Conservation (phyloP, 1,140 invertebrate species). For the Calosoma granatense region DNA sequence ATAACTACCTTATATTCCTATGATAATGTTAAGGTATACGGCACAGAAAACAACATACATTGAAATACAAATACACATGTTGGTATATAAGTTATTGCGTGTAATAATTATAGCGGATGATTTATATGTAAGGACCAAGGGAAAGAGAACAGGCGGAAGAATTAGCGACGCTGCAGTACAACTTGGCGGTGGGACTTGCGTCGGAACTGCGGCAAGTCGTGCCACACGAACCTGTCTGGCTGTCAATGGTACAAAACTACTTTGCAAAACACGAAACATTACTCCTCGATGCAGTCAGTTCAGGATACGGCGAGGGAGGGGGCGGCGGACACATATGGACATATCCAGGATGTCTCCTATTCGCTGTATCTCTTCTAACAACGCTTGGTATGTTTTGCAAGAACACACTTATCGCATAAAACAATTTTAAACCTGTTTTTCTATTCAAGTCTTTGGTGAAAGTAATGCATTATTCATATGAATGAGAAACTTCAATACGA, state of each 20-base stretch:
- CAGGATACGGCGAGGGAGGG: slow-evolving; percentile 44
- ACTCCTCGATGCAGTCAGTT: slow-evolving; percentile 40
- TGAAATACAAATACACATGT: too few species aligned
- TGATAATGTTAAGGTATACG: too few species aligned
- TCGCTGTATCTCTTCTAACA: slow-evolving; percentile 47
- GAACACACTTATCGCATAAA: neutral
- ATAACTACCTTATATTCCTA: too few species aligned
- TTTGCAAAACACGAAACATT: slow-evolving; percentile 41
- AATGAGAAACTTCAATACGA: too few species aligned
- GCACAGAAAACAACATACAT: too few species aligned
- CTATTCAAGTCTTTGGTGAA: slow-evolving; percentile 6
- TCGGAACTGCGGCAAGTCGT: slow-evolving; percentile 40
- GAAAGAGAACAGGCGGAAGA: slow-evolving; percentile 40
- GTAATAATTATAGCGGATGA: too few species aligned
- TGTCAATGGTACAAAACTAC: slow-evolving; percentile 40
- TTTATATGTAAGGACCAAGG: slow-evolving; percentile 33
- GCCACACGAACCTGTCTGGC: slow-evolving; percentile 38
- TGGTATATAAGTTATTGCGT: too few species aligned
- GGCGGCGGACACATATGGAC: slow-evolving; percentile 45
- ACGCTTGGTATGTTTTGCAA: slow-evolving; percentile 41
- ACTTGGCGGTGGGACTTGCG: slow-evolving; percentile 39
- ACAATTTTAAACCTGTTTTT: slow-evolving; percentile 8
- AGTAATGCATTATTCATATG: neutral
- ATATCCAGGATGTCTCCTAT: slow-evolving; percentile 48
- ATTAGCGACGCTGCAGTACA: slow-evolving; percentile 38